Conservation (phyloP, 2,797 vertebrate species). For the Babyrousa celebensis region DNA sequence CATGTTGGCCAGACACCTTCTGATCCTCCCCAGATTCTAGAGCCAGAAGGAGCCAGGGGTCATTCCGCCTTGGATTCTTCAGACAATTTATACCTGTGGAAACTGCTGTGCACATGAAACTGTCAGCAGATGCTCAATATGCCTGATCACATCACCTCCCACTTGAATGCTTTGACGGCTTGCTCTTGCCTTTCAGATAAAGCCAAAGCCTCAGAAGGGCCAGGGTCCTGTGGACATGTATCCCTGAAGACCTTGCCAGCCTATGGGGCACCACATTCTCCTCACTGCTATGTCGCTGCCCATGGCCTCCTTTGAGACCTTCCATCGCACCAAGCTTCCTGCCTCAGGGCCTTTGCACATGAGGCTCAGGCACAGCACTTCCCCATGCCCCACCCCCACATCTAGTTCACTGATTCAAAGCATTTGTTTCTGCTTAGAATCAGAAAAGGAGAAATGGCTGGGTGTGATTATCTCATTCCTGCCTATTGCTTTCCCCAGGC, state of each 20-base stretch:
- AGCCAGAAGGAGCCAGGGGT: background rate
- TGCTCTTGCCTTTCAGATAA: background rate
- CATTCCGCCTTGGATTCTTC: background rate
- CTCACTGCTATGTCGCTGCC: background rate
- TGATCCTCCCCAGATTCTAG: constrained; percentile 10
- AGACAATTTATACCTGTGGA: background rate
- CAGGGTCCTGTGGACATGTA: background rate
- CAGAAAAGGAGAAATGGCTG: background rate
- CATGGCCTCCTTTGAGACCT: background rate
- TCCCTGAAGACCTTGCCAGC: background rate
- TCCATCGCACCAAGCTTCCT: background rate
- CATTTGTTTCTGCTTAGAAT: background rate
- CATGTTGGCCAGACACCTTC: background rate
- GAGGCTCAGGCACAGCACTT: background rate
- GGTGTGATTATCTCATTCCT: background rate
- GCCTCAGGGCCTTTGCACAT: background rate
- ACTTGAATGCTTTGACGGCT: background rate
- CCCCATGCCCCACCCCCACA: background rate
- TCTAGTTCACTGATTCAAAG: background rate
- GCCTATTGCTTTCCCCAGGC: background rate
- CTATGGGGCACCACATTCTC: background rate
- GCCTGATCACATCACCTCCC: background rate
- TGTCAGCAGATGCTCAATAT: background rate
- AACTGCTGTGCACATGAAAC: background rate
- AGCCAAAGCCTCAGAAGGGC: background rate